These are phyloP conservation scores for Microtus pennsylvanicus DNA, from an alignment of 2,113 vertebrate genomes.

Conservation along the genomic window DNA sequence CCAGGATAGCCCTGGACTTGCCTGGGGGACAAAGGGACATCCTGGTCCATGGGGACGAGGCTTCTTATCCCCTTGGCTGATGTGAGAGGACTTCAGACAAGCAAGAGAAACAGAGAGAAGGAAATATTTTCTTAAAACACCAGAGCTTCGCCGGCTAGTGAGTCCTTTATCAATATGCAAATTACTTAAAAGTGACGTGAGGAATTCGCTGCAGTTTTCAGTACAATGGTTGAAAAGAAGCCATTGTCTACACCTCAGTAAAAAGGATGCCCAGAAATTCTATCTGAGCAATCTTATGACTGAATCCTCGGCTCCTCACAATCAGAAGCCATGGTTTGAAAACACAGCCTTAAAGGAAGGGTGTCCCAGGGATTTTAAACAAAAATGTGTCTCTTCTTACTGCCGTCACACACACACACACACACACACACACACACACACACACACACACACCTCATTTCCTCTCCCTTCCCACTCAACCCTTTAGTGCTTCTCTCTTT, in stretches of 20 bases:
- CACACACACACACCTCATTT: not conserved
- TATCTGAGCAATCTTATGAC: not conserved
- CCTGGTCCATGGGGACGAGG: not conserved
- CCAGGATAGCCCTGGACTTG: conserved; percentile 45
- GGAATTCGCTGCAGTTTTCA: not conserved
- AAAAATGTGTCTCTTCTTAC: not conserved
- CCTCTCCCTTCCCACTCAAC: not conserved
- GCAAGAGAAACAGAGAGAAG: not conserved
- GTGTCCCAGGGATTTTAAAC: not conserved
- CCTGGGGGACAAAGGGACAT: conserved; percentile 17
- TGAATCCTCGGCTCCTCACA: not conserved
- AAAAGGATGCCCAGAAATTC: not conserved
- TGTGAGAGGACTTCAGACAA: not conserved
- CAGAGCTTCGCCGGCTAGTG: not conserved
- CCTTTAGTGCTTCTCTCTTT: not conserved
- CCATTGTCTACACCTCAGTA: not conserved
- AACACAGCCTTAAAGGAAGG: not conserved
- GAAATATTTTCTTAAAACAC: too few relatives aligned
- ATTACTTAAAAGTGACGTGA: not conserved
- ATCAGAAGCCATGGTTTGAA: not conserved
- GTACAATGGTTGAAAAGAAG: not conserved
- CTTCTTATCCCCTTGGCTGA: conserved; percentile 5
- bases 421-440: not conserved
- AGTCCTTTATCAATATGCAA: conserved; percentile 21
- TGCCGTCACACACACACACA: not conserved